These are phyloP conservation scores for Coecobrya sp. DNA, from an alignment of 2,888 invertebrate genomes.

Conservation along the genomic window DNA sequence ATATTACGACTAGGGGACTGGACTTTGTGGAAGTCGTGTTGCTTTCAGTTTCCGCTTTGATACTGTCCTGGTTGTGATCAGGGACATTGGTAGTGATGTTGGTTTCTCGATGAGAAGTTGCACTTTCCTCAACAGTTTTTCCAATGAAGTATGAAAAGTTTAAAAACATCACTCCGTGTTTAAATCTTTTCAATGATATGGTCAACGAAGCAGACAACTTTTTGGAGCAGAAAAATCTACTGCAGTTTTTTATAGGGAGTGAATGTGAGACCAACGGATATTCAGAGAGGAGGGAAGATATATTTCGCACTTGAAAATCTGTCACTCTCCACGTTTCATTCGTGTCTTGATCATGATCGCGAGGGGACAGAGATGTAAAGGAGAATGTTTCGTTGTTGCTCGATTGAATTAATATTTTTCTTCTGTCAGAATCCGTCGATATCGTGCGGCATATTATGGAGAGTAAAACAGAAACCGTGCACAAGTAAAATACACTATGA, in stretches of 20 bases:
- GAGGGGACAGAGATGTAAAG: neutral
- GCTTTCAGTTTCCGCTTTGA: neutral
- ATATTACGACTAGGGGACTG: neutral
- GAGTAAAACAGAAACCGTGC: neutral
- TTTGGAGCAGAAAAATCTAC: constrained; percentile 44
- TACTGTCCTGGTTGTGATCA: neutral
- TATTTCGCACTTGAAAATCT: constrained; percentile 43
- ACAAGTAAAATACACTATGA: neutral
- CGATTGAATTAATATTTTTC: constrained; percentile 36
- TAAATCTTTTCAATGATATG: constrained; percentile 61
- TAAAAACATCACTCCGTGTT: constrained; percentile 49
- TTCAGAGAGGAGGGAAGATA: neutral
- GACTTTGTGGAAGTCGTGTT: neutral
- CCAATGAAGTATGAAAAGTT: constrained; percentile 74
- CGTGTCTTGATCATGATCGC: neutral
- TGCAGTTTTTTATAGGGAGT: constrained; percentile 34
- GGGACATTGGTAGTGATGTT: neutral
- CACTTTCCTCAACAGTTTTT: constrained; percentile 13
- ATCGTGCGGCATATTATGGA: neutral
- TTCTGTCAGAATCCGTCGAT: neutral
- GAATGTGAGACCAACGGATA: neutral
- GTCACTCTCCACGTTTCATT: constrained; percentile 49
- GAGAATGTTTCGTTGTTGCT: constrained; percentile 57
- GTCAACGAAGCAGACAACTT: constrained; percentile 51
- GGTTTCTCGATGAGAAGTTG: neutral